Conservation (phyloP, 2,113 vertebrate genomes). For the Callorhinus ursinus region DNA sequence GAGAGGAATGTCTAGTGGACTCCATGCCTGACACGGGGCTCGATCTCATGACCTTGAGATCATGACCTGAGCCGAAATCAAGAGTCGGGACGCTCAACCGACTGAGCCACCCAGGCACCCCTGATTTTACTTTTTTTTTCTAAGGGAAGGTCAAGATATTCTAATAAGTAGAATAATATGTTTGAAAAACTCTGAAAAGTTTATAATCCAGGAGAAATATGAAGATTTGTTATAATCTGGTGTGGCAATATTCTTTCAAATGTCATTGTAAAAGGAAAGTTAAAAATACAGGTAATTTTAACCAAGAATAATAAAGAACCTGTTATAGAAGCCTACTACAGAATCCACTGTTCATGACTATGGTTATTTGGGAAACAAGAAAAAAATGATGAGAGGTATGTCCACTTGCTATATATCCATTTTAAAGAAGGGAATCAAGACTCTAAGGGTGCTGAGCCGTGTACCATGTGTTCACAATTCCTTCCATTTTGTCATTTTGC, state of each 20-base stretch:
- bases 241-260: background rate
- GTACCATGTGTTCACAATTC: slow-evolving; percentile 8
- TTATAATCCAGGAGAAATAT: slow-evolving; percentile 34
- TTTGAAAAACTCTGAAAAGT: slow-evolving; percentile 47
- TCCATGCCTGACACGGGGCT: background rate
- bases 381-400: background rate
- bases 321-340: background rate
- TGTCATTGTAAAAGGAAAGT: background rate
- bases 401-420: background rate
- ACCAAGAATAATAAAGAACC: background rate
- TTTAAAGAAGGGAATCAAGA: background rate
- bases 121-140: background rate
- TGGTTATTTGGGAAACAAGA: background rate
- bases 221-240: slow-evolving; percentile 42
- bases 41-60: background rate
- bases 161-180: background rate
- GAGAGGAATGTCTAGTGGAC: background rate
- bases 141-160: background rate
- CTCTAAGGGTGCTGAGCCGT: background rate
- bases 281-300: slow-evolving; percentile 42
- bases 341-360: background rate
- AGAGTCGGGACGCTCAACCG: background rate
- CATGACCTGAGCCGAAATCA: background rate
- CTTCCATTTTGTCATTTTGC: slow-evolving; percentile 33
- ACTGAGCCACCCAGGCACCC: background rate